These are phyloP conservation scores for Oscheius sp. DNA, from an alignment of 1,140 invertebrate genomes.

Conservation along the genomic window DNA sequence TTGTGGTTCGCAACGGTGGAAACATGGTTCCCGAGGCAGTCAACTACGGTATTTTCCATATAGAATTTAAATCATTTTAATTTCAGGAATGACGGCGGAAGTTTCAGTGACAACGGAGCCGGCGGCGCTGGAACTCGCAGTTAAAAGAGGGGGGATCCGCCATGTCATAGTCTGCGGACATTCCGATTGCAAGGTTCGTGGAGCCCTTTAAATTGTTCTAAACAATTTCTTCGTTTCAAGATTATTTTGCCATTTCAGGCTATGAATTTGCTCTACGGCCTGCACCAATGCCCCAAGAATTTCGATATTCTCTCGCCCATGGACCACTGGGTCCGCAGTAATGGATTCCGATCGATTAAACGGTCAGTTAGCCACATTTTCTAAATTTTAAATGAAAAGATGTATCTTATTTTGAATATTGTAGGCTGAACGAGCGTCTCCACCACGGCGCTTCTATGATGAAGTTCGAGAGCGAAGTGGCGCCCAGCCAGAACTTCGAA, in stretches of 20 bases:
- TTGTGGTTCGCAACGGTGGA: slow-evolving; percentile 90
- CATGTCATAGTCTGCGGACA: slow-evolving; percentile 92
- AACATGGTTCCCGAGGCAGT: slow-evolving; percentile 83
- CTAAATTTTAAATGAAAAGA: background rate
- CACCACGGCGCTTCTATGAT: slow-evolving; percentile 74
- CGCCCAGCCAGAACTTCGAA: slow-evolving; percentile 79
- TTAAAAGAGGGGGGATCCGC: slow-evolving; percentile 81
- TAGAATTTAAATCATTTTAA: slow-evolving; percentile 6
- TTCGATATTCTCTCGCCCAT: slow-evolving; percentile 79
- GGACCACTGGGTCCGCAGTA: slow-evolving; percentile 81
- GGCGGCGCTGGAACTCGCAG: slow-evolving; percentile 86
- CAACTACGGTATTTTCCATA: slow-evolving; percentile 67
- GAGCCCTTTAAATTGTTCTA: too few relatives aligned
- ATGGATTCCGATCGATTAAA: slow-evolving; percentile 75
- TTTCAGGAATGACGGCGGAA: slow-evolving; percentile 28
- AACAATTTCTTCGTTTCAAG: background rate
- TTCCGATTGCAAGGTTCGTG: slow-evolving; percentile 80
- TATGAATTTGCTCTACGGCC: slow-evolving; percentile 82
- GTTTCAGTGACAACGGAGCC: slow-evolving; percentile 74
- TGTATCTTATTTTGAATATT: background rate
- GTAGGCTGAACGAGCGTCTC: slow-evolving; percentile 72
- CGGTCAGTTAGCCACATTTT: slow-evolving; percentile 62
- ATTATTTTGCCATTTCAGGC: slow-evolving; percentile 66
- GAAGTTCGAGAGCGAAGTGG: slow-evolving; percentile 67
- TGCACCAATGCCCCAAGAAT: slow-evolving; percentile 74